Conservation (phyloP, 2,113 vertebrate species). For the mouse (Mus musculus) region DNA sequence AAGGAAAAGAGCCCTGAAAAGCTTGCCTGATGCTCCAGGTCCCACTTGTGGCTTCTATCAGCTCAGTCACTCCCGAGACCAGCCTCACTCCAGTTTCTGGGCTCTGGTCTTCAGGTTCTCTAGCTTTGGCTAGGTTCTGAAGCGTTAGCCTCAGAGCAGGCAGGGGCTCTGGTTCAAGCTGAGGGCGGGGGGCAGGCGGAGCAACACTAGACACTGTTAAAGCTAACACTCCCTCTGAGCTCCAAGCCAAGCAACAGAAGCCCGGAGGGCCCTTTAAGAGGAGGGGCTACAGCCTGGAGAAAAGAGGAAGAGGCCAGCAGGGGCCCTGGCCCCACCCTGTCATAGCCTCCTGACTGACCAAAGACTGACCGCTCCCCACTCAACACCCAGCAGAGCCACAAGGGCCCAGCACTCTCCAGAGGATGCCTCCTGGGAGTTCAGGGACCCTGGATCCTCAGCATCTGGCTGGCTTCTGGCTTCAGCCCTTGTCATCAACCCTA, state of each 20-base stretch:
- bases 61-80: conserved; percentile 52
- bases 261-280: conserved; percentile 72
- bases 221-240: conserved; percentile 3
- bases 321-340: neutral
- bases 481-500: no score
- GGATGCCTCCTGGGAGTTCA: neutral
- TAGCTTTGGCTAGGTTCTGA: neutral
- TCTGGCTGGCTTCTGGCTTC: neutral
- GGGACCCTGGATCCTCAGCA: neutral
- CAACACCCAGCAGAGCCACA: neutral
- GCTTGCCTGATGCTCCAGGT: no score
- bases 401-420: neutral
- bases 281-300: conserved; percentile 58
- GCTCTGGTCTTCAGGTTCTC: neutral
- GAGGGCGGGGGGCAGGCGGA: conserved; percentile 4
- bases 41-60: neutral
- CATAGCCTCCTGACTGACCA: neutral
- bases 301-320: neutral
- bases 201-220: neutral
- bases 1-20: neutral
- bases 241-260: neutral
- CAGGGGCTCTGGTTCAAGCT: neutral
- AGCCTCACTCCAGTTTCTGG: neutral
- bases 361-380: neutral
- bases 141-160: neutral